phyloP scores from a whole-genome alignment of 2,113 vertebrate genomes.

The Podarcis muralis region DNA sequence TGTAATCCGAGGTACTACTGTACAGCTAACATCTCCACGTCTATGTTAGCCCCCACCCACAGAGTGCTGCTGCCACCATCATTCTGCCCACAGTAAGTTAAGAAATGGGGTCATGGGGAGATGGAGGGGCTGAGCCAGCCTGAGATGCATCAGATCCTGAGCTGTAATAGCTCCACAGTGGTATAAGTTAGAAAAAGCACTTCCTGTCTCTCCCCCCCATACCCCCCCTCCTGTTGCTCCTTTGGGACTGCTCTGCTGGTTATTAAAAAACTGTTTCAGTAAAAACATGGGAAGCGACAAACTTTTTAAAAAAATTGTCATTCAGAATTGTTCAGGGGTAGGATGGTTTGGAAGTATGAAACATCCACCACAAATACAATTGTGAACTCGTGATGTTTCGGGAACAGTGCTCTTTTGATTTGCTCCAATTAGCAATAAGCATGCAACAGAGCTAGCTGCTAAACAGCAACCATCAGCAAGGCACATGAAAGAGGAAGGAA shows the following conservation, averaged over 20 bases:
- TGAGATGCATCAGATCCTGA: too few relatives aligned
- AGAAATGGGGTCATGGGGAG: too few relatives aligned
- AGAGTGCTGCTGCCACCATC: too few relatives aligned
- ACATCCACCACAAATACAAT: background rate
- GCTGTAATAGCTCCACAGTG: too few relatives aligned
- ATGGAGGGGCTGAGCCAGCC: too few relatives aligned
- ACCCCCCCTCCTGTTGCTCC: too few relatives aligned
- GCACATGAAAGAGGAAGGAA: background rate
- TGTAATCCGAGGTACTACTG: background rate
- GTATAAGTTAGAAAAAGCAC: too few relatives aligned
- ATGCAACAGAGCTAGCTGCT: background rate
- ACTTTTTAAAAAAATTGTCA: background rate
- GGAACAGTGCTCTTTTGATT: background rate
- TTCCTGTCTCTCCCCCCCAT: too few relatives aligned
- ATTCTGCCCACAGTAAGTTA: too few relatives aligned
- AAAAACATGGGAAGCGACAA: background rate
- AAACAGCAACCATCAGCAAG: background rate
- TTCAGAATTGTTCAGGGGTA: background rate
- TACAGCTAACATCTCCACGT: background rate
- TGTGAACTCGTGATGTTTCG: background rate
- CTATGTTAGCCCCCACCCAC: too few relatives aligned
- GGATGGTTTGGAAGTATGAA: background rate
- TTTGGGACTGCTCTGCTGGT: too few relatives aligned
- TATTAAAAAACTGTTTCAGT: background rate
- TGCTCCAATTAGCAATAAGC: background rate